Percentiles rank a stretch among this genome's conserved stretches.
Conservation (phyloP, 1,140 invertebrate genomes). For the Patella vulgata region DNA sequence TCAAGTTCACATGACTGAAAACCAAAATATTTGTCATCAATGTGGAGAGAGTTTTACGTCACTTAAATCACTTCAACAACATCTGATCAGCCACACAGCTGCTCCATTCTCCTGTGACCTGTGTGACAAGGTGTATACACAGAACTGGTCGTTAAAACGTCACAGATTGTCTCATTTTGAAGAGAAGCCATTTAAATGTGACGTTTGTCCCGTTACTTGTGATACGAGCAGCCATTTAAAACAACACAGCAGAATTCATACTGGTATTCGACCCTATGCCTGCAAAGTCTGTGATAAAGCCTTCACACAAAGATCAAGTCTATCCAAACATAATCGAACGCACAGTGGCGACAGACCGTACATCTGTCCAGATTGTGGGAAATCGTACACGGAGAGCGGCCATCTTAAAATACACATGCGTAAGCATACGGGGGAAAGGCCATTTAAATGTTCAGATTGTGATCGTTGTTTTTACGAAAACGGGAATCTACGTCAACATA, state of each 20-base stretch:
- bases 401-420: constrained; percentile 27
- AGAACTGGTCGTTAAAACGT: constrained; percentile 8
- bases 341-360: constrained; percentile 89
- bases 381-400: constrained; percentile 75
- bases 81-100: too few relatives aligned
- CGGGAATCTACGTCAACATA: constrained; percentile 90
- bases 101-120: constrained; percentile 12
- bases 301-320: constrained; percentile 30
- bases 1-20: too few relatives aligned
- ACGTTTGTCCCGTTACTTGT: too few relatives aligned
- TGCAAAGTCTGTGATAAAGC: constrained; percentile 42
- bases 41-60: too few relatives aligned
- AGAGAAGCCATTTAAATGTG: too few relatives aligned
- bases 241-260: too few relatives aligned
- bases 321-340: constrained; percentile 41
- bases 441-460: constrained; percentile 85
- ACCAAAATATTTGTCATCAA: too few relatives aligned
- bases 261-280: constrained; percentile 35
- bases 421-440: constrained; percentile 27
- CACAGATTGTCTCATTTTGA: too few relatives aligned
- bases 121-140: constrained; percentile 14
- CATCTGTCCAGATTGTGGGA: constrained; percentile 34
- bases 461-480: constrained; percentile 86
- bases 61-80: too few relatives aligned
- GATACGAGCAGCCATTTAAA: too few relatives aligned